Conservation (phyloP, 2,888 invertebrate genomes). For the Julus scanicus region DNA sequence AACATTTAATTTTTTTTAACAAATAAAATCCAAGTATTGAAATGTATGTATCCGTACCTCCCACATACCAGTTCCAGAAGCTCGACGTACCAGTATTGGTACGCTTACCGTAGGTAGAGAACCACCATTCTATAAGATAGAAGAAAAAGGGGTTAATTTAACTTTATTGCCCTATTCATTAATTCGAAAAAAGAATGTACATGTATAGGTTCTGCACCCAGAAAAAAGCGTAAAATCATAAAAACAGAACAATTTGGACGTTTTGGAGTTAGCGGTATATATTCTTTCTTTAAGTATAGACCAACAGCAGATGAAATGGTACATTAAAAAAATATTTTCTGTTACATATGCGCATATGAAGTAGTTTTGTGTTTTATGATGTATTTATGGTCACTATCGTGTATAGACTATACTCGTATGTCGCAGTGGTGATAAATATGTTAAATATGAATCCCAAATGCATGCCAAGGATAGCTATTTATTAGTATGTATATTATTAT, state of each 20-base stretch:
- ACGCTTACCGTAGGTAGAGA: slow-evolving; percentile 7
- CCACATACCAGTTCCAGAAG: slow-evolving; percentile 47
- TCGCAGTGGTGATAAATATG: too few species aligned
- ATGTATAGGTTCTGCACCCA: neutral
- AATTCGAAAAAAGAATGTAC: neutral
- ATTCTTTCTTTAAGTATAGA: too few species aligned
- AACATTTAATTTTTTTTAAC: slow-evolving; percentile 13
- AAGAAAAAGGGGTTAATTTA: slow-evolving; percentile 31
- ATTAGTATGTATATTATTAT: too few species aligned
- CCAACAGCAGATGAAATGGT: too few species aligned
- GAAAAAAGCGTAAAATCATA: neutral
- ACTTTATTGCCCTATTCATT: neutral
- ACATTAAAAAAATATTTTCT: too few species aligned
- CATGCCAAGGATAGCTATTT: too few species aligned
- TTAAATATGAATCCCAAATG: too few species aligned
- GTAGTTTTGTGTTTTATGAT: too few species aligned
- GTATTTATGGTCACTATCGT: too few species aligned
- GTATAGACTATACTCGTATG: too few species aligned
- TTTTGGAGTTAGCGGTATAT: neutral
- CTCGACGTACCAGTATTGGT: slow-evolving; percentile 45
- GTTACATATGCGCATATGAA: too few species aligned
- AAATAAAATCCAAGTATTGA: slow-evolving; percentile 28
- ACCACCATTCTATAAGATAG: slow-evolving; percentile 45
- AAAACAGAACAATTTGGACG: neutral
- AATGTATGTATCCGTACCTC: slow-evolving; percentile 36